Percentiles rank a stretch among this genome's conserved stretches.
Conservation (phyloP, 1,140 invertebrate genomes). For the Leptinotarsa undecemlineata region DNA sequence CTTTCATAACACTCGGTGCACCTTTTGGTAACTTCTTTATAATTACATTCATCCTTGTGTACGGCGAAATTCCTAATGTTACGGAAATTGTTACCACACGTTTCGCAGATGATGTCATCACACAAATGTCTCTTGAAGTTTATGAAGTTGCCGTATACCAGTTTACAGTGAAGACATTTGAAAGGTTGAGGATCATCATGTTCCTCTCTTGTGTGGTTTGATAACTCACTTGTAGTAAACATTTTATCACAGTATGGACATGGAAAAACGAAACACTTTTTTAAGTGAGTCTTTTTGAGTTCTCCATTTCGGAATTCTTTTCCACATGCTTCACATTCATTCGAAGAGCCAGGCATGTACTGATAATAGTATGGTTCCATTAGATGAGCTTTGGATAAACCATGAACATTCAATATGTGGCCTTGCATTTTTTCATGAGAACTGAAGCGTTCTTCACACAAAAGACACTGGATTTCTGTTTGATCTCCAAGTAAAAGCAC, state of each 20-base stretch:
- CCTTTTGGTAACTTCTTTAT: not conserved
- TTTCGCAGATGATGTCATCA: not conserved
- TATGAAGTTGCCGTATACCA: not conserved
- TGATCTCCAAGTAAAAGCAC: not conserved
- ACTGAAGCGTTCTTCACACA: not conserved
- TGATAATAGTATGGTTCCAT: not conserved
- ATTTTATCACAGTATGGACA: not conserved
- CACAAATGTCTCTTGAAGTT: not conserved
- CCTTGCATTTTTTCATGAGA: not conserved
- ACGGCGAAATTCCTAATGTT: not conserved
- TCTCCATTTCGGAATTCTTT: not conserved
- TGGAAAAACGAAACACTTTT: not conserved
- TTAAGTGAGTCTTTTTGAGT: not conserved
- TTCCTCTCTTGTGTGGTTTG: not conserved
- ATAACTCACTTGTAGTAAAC: not conserved
- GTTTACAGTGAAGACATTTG: not conserved
- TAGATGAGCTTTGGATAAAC: not conserved
- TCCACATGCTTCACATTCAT: not conserved
- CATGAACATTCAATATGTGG: not conserved
- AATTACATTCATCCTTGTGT: not conserved
- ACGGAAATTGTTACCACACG: not conserved
- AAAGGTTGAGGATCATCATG: not conserved
- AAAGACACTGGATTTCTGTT: not conserved
- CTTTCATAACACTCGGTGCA: not conserved
- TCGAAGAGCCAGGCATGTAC: conserved; percentile 1